Evolutionary conservation across 1,140 invertebrate genomes (phyloP), one percentile per base, ranked within the genome.

Genomic region (Chelonus insularis): DNA sequence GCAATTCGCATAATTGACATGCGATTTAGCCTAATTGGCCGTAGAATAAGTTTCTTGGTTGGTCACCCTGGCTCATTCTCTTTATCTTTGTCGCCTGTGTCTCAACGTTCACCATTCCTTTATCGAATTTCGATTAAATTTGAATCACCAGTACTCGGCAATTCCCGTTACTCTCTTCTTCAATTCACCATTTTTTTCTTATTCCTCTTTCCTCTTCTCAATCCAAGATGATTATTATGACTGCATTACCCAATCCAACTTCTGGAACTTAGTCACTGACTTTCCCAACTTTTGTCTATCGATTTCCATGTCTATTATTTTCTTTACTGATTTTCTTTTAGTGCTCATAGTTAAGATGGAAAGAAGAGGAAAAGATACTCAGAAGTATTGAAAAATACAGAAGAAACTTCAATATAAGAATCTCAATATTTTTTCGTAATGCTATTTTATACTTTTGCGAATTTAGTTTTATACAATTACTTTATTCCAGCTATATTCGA

Each of bases 101-200:
- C 56, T 32, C 18, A 18, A 29, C 41, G 2, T 32, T 56, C 23
- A 12, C 12, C 41, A 14, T 41, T 37, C 20, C 41, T 54, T 57
- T 59, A 64, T 64, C 62, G 57, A 56, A 64, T 54, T 60, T 56
- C 57, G 62, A 64, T 64, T 60, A 59, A 64, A 60, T 60, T 20
- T 57, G 48, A 64, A 64, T 64, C 57, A 57, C 62, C 47, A 37
- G 9, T 37, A 54, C 54, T 23, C 25, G 57, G 11, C 37, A 34
- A 23, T 55, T 56, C 39, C 55, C 55, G 23, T 45, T 57, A 20
- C 11, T 29, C 41, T 41, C 41, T 23, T 43, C 37, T 56, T 29
- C 8, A 21, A 18, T 23, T 32, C n/a, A 16, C 18, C 36, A 5
- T 20, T 37, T 41, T 37, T 29, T 36, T 55, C 18, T 55, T 37